These are phyloP conservation scores for Zaprionus kolodkinae DNA, from an alignment of 1,140 invertebrate genomes.

Conservation along the genomic window DNA sequence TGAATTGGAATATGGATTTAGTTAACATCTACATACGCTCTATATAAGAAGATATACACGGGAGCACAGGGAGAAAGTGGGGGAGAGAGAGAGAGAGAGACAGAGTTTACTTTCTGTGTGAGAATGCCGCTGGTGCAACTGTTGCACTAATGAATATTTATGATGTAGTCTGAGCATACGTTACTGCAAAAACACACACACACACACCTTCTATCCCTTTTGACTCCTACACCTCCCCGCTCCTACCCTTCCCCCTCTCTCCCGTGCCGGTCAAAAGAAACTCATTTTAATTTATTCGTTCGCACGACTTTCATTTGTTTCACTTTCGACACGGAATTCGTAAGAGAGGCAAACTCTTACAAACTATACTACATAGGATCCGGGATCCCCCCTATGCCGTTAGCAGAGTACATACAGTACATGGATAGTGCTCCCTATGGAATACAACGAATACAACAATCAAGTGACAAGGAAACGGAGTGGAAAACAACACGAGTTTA, in stretches of 20 bases:
- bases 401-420: no score
- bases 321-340: constrained; percentile 63
- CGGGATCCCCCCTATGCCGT: neutral
- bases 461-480: constrained; percentile 30
- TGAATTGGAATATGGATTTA: neutral
- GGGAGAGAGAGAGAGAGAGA: neutral
- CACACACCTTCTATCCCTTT: neutral
- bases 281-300: constrained; percentile 72
- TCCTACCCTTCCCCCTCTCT: neutral
- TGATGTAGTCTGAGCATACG: constrained; percentile 29
- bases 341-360: constrained; percentile 43
- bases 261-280: constrained; percentile 47
- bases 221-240: neutral
- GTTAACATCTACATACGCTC: neutral
- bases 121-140: constrained; percentile 39
- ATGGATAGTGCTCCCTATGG: constrained; percentile 4
- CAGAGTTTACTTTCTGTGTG: neutral
- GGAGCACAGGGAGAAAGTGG: neutral
- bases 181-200: constrained; percentile 5
- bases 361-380: neutral
- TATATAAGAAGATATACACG: neutral
- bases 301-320: constrained; percentile 77
- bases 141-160: constrained; percentile 74
- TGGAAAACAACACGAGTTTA: constrained; percentile 40
- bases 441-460: constrained; percentile 27